phyloP scores from a whole-genome alignment of 1,140 invertebrate species.

The Chionoecetes opilio region DNA sequence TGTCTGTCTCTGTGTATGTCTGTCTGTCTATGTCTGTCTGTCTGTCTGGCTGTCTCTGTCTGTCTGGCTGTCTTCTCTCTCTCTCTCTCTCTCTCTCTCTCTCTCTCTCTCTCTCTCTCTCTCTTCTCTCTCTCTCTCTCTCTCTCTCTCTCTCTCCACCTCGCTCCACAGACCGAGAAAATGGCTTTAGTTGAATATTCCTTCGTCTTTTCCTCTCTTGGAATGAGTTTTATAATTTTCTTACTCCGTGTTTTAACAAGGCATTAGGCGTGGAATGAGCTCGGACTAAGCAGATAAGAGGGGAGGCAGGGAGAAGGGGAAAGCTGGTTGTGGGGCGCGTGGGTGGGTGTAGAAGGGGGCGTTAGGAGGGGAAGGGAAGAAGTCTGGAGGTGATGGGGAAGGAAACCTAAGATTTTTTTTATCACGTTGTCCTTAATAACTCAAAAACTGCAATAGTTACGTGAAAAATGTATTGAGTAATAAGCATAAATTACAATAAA shows the following conservation, averaged over 20 bases:
- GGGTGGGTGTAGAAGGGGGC: neutral
- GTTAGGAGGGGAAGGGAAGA: neutral
- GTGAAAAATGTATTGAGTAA: too few relatives aligned
- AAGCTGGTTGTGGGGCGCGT: too few relatives aligned
- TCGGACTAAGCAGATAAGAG: neutral
- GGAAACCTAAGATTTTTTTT: too few relatives aligned
- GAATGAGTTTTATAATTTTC: neutral
- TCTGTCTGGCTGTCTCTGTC: neutral
- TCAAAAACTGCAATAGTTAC: too few relatives aligned
- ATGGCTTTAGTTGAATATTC: neutral
- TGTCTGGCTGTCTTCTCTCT: too few relatives aligned
- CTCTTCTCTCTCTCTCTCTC: too few relatives aligned
- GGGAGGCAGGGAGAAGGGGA: neutral
- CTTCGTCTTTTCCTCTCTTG: neutral
- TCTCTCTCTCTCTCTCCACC: too few relatives aligned
- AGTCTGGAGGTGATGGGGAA: neutral
- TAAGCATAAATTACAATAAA: too few relatives aligned
- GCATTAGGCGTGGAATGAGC: neutral
- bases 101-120: too few relatives aligned
- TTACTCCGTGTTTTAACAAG: neutral
- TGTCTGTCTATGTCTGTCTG: neutral
- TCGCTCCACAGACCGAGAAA: constrained; percentile 22
- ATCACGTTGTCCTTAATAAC: too few relatives aligned
- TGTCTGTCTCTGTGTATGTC: neutral
- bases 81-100: too few relatives aligned